Conservation (phyloP, 2,113 vertebrate species). For the Grallaria varia region DNA sequence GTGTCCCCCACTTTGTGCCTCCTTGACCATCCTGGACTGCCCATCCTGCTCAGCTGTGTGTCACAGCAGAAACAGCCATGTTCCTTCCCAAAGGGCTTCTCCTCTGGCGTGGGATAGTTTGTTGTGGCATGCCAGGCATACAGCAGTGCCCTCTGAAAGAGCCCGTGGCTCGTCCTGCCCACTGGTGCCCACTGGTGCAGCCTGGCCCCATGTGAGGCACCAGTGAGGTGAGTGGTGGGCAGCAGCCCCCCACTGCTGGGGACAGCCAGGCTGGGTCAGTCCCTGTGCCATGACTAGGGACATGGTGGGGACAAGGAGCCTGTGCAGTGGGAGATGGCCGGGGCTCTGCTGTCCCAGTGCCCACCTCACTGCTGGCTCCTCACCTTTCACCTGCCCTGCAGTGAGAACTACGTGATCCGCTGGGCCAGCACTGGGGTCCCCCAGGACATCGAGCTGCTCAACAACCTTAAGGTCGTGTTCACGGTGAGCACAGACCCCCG, state of each 20-base stretch:
- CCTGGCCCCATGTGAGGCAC: not conserved
- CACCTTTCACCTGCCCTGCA: not conserved
- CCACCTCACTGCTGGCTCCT: fast-evolving
- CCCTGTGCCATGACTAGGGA: fast-evolving
- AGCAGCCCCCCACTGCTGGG: not conserved
- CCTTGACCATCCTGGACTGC: fast-evolving
- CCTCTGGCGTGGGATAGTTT: fast-evolving
- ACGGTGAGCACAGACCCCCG: not conserved
- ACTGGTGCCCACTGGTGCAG: not conserved
- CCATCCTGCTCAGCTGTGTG: not conserved
- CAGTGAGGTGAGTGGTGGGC: not conserved
- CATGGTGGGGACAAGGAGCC: not conserved
- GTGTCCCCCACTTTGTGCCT: fast-evolving
- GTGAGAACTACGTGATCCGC: constrained; percentile 65
- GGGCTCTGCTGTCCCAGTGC: not conserved
- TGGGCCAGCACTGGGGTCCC: constrained; percentile 64
- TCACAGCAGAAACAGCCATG: fast-evolving
- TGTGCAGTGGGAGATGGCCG: not conserved
- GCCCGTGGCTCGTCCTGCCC: not conserved
- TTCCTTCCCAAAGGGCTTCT: not conserved
- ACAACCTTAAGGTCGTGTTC: constrained; percentile 60
- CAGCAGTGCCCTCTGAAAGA: fast-evolving
- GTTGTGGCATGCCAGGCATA: fast-evolving
- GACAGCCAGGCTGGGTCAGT: not conserved
- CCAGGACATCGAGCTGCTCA: constrained; percentile 64